Percentiles rank a stretch among this genome's conserved stretches.
phyloP scores from a whole-genome alignment of 2,113 vertebrate species.

The Tachycineta bicolor region DNA sequence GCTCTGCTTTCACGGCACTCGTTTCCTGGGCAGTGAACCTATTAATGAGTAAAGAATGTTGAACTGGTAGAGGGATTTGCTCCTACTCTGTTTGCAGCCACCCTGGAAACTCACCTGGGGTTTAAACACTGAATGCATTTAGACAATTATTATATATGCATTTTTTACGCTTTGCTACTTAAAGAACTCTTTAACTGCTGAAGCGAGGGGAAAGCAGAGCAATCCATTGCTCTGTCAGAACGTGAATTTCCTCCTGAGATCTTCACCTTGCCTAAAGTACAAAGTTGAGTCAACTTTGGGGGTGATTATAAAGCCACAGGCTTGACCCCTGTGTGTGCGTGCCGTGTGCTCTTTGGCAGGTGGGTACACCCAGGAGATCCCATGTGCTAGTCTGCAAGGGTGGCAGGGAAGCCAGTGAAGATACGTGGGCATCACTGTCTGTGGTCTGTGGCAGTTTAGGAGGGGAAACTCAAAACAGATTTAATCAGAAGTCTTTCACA shows the following conservation, averaged over 20 bases:
- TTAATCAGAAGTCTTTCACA: not conserved
- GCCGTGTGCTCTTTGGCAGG: not conserved
- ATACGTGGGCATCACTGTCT: fast-evolving
- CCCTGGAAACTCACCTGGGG: not conserved
- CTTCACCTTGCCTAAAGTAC: not conserved
- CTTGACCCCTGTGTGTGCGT: not conserved
- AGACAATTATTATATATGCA: not conserved
- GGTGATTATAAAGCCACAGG: fast-evolving
- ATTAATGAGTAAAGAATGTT: not conserved
- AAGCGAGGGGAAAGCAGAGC: not conserved
- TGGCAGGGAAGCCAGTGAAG: not conserved
- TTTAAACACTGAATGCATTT: not conserved
- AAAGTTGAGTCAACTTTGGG: not conserved
- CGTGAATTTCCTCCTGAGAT: not conserved
- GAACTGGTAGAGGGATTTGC: not conserved
- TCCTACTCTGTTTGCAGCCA: not conserved
- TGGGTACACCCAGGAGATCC: not conserved
- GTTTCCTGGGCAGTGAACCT: not conserved
- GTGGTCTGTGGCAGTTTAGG: not conserved
- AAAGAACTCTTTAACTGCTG: not conserved
- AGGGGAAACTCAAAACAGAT: not conserved
- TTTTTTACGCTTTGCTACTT: not conserved
- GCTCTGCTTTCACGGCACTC: not conserved
- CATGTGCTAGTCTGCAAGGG: not conserved
- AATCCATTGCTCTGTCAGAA: not conserved